These are phyloP conservation scores for Trichogramma dendrolimi DNA, from an alignment of 2,888 invertebrate species.

Conservation along the genomic window DNA sequence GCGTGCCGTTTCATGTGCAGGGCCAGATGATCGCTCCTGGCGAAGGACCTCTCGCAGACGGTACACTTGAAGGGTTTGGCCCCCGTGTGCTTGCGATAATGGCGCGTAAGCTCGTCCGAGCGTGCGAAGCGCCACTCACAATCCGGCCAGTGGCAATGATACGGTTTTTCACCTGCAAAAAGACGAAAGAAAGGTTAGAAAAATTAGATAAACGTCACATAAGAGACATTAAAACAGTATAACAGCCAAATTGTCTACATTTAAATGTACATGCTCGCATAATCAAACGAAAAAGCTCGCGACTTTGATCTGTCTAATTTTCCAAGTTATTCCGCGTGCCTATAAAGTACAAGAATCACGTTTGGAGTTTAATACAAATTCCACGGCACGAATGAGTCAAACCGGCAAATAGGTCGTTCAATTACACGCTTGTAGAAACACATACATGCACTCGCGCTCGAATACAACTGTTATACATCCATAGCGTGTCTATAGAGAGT, in stretches of 20 bases:
- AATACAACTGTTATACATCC: too few species aligned
- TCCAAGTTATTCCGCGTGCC: too few species aligned
- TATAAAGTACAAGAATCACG: too few species aligned
- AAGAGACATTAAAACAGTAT: conserved; percentile 3
- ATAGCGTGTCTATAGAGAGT: too few species aligned
- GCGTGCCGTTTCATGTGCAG: conserved; percentile 95
- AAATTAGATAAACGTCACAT: not conserved
- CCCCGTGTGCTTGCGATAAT: conserved; percentile 95
- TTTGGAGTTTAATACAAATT: too few species aligned
- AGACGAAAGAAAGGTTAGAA: conserved; percentile 28
- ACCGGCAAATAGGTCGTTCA: too few species aligned
- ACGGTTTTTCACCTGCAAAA: conserved; percentile 90
- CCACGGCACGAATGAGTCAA: too few species aligned
- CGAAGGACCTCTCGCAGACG: conserved; percentile 91
- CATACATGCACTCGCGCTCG: too few species aligned
- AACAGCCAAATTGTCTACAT: not conserved
- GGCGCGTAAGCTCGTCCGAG: conserved; percentile 92
- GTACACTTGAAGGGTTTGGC: conserved; percentile 96
- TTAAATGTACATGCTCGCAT: too few species aligned
- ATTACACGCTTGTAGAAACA: too few species aligned
- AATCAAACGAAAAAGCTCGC: too few species aligned
- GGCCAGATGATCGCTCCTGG: conserved; percentile 91
- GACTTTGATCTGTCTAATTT: too few species aligned
- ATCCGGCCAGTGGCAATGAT: conserved; percentile 96
- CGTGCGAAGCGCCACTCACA: conserved; percentile 97